Conservation (phyloP, 2,113 vertebrate species). For the Dolichotis patagonum region DNA sequence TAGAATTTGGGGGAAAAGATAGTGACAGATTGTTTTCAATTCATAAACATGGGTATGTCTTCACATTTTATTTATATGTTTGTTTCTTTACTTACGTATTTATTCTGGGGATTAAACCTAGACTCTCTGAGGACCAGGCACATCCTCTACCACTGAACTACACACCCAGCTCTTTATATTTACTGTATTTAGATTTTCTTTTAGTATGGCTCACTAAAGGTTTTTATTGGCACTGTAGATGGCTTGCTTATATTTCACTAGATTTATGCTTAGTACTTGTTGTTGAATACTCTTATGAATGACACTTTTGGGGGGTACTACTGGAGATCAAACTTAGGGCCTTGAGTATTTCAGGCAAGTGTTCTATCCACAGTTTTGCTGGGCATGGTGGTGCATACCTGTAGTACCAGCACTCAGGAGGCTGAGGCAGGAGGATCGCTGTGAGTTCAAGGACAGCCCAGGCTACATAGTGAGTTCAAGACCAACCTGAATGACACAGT, state of each 20-base stretch:
- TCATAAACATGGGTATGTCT: not conserved
- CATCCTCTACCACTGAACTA: not conserved
- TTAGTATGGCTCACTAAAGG: not conserved
- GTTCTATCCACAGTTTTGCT: not conserved
- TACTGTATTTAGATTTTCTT: not conserved
- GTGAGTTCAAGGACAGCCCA: not conserved
- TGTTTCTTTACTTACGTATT: not conserved
- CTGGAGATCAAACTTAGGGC: not conserved
- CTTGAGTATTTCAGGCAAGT: not conserved
- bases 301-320: not conserved
- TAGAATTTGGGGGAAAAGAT: not conserved
- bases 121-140: not conserved
- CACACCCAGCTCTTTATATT: not conserved
- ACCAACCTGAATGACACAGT: not conserved
- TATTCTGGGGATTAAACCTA: not conserved
- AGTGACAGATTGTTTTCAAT: slow-evolving; percentile 24
- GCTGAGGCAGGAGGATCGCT: not conserved
- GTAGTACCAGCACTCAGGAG: not conserved
- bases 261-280: not conserved
- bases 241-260: not conserved
- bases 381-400: not conserved
- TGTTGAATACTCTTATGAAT: not conserved
- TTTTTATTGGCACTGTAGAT: not conserved
- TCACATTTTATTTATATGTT: not conserved
- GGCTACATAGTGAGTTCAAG: no score